Percentiles rank a stretch among this genome's conserved stretches.
Conservation (phyloP, 2,797 vertebrate genomes). For the Pangasius djambal region DNA sequence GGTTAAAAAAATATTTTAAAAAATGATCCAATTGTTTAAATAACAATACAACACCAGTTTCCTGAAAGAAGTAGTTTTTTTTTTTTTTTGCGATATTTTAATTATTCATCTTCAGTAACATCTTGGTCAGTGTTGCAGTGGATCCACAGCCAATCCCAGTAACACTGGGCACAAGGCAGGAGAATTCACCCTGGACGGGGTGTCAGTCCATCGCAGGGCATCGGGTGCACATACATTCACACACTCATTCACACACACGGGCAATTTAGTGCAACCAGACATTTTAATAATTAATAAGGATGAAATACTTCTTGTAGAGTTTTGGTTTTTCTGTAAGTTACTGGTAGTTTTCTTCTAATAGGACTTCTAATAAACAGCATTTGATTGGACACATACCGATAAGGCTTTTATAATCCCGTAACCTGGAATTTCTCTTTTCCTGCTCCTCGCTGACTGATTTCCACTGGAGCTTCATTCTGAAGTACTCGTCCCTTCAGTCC, state of each 20-base stretch:
- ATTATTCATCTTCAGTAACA: not conserved
- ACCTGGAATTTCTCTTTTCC: slow-evolving; percentile 90
- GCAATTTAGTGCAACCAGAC: not conserved
- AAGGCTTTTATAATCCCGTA: slow-evolving; percentile 92
- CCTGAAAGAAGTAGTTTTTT: too few species aligned
- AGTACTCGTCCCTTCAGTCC: slow-evolving; percentile 88
- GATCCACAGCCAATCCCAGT: not conserved
- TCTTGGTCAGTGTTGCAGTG: not conserved
- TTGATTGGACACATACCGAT: slow-evolving; percentile 78
- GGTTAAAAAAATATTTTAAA: slow-evolving; percentile 44
- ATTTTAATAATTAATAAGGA: not conserved
- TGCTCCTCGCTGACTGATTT: slow-evolving; percentile 95
- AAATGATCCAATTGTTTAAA: not conserved
- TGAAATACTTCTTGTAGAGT: not conserved
- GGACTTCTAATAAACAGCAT: not conserved
- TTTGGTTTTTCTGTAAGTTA: not conserved
- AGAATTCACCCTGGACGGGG: not conserved
- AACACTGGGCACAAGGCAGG: not conserved
- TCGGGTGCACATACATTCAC: not conserved
- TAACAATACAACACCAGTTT: not conserved
- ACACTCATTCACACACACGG: not conserved
- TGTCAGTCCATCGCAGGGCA: not conserved
- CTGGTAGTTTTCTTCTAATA: not conserved
- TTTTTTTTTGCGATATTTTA: not conserved
- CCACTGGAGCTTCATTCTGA: slow-evolving; percentile 98